phyloP scores from a whole-genome alignment of 2,888 invertebrate genomes.

The Plebejus melissa region DNA sequence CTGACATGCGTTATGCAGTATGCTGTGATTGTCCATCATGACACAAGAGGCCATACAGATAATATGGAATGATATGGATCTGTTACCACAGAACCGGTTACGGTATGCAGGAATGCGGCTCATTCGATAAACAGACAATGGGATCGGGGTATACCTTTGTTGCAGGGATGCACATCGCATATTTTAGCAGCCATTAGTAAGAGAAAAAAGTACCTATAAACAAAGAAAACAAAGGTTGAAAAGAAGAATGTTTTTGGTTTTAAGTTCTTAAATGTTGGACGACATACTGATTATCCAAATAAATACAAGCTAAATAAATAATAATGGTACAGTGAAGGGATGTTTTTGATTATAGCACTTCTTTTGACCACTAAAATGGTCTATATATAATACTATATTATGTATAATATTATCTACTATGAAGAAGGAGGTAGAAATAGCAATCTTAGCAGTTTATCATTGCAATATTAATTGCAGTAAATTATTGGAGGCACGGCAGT shows the following conservation, averaged over 20 bases:
- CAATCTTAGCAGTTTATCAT: no score
- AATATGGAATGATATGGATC: conserved; percentile 30
- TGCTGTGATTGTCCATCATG: background rate
- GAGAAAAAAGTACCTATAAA: background rate
- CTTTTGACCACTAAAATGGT: no score
- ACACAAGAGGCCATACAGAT: background rate
- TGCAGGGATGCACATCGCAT: background rate
- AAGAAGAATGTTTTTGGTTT: background rate
- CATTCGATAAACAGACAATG: conserved; percentile 42
- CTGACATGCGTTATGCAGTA: background rate
- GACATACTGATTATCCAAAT: background rate
- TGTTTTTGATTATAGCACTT: no score
- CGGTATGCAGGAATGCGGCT: conserved; percentile 47
- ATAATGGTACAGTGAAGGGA: no score
- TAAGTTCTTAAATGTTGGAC: background rate
- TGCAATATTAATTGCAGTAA: no score
- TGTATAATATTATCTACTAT: no score
- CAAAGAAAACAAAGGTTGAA: background rate
- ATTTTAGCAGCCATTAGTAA: background rate
- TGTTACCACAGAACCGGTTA: conserved; percentile 62
- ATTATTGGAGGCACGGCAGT: background rate
- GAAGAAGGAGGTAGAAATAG: no score
- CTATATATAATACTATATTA: background rate
- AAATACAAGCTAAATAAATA: no score
- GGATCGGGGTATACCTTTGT: conserved; percentile 18